Percentiles rank a stretch among this genome's conserved stretches.
Conservation (phyloP, 1,140 invertebrate genomes). For the Aphis gossypii region DNA sequence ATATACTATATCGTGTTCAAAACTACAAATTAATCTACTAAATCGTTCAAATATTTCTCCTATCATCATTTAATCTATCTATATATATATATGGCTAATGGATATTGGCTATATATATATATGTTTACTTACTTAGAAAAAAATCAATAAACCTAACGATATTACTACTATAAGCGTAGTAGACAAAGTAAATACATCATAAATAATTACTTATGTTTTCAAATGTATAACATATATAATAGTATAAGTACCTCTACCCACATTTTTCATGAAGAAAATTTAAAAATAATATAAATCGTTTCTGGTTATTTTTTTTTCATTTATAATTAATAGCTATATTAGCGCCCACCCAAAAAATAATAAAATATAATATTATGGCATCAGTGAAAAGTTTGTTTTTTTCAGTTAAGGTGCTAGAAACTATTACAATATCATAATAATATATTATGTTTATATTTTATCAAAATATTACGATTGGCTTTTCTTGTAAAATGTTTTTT, state of each 20-base stretch:
- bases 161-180: background rate
- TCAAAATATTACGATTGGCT: background rate
- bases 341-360: background rate
- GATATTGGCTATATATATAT: background rate
- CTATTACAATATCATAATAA: background rate
- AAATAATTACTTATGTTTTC: background rate
- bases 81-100: background rate
- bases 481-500: background rate
- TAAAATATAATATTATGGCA: background rate
- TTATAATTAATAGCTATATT: constrained; percentile 9
- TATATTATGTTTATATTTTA: background rate
- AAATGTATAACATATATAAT: background rate
- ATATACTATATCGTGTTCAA: background rate
- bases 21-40: background rate
- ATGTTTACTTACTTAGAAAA: background rate
- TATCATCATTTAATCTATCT: background rate
- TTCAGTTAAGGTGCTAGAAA: background rate
- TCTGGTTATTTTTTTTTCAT: background rate
- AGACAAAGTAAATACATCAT: constrained; percentile 11
- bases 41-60: background rate
- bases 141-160: background rate
- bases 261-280: background rate
- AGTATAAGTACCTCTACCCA: too few relatives aligned
- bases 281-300: background rate
- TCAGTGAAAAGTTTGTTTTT: background rate